Evolutionary conservation across 1,140 invertebrate species (phyloP).

Genomic region (Heterodera schachtii): DNA sequence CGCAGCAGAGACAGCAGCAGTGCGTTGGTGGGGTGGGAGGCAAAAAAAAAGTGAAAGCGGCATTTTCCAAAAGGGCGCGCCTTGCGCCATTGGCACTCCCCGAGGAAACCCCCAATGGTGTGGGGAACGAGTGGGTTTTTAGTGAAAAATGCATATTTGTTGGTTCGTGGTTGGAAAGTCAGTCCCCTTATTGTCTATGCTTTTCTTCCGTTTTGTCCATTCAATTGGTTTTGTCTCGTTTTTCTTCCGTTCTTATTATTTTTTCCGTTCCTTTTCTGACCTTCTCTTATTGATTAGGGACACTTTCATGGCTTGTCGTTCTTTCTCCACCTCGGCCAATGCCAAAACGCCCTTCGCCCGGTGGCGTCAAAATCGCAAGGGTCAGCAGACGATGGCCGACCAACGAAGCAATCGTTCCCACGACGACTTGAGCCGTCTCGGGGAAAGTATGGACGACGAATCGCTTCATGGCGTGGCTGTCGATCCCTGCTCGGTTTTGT

Average conservation of each 20-base stretch:
- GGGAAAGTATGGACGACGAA: constrained; percentile 33
- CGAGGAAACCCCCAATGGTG: constrained; percentile 3
- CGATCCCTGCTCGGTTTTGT: constrained; percentile 24
- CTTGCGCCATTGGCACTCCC: constrained; percentile 1
- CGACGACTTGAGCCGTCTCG: constrained; percentile 50
- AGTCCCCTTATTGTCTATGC: not conserved
- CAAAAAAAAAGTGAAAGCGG: not conserved
- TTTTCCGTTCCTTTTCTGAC: not conserved
- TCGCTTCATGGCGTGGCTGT: not conserved
- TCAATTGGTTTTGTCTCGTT: not conserved
- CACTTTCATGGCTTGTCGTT: constrained; percentile 41
- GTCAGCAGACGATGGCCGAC: constrained; percentile 34
- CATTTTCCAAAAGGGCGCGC: not conserved
- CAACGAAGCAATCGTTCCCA: constrained; percentile 51
- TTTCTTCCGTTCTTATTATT: not conserved
- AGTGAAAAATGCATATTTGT: constrained; percentile 1
- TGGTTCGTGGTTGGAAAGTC: constrained; percentile 9
- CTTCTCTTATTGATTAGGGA: constrained; percentile 29
- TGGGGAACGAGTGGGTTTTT: constrained; percentile 26
- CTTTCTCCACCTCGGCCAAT: constrained; percentile 28
- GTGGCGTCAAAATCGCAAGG: constrained; percentile 15
- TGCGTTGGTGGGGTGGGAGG: not conserved
- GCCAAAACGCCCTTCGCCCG: constrained; percentile 12
- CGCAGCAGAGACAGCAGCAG: not conserved
- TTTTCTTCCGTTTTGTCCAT: constrained; percentile 1